These are phyloP conservation scores for Fabriciana adippe DNA, from an alignment of 2,888 invertebrate genomes.

Conservation along the genomic window DNA sequence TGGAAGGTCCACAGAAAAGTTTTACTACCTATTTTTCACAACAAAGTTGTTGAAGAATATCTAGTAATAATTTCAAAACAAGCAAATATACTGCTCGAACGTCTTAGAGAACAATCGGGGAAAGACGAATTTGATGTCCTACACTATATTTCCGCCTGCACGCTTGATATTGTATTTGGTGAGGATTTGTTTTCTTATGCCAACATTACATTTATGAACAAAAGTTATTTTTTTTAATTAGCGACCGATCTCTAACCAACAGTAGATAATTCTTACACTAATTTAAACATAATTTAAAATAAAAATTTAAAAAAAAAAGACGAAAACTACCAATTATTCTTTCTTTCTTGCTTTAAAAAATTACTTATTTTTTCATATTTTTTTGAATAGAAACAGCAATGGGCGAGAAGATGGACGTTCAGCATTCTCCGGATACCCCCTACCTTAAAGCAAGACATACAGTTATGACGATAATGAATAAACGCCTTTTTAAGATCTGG, in stretches of 20 bases:
- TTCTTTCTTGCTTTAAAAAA: no score
- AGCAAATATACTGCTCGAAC: slow-evolving; percentile 71
- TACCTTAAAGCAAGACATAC: slow-evolving; percentile 82
- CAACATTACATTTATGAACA: no score
- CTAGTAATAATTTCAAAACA: slow-evolving; percentile 83
- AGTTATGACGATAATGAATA: slow-evolving; percentile 70
- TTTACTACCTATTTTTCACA: slow-evolving; percentile 85
- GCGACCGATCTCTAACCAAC: background rate
- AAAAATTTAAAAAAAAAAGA: no score
- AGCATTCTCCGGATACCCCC: slow-evolving; percentile 78
- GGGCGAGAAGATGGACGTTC: slow-evolving; percentile 85
- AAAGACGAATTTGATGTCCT: slow-evolving; percentile 77
- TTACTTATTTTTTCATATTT: background rate
- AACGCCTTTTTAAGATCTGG: slow-evolving; percentile 82
- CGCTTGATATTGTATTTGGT: slow-evolving; percentile 35
- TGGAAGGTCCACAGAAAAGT: slow-evolving; percentile 84
- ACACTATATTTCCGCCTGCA: slow-evolving; percentile 74
- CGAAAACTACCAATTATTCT: no score
- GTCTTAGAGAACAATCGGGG: slow-evolving; percentile 61
- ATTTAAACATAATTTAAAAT: background rate
- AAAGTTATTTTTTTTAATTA: background rate
- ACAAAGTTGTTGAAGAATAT: slow-evolving; percentile 84
- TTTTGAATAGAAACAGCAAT: slow-evolving; percentile 85
- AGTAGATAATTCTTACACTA: background rate
- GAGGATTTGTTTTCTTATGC: background rate